A percentile compares a stretch with the other conserved stretches of the same genome.
These are phyloP conservation scores for Brachionichthys hirsutus DNA, from an alignment of 2,113 vertebrate genomes.

Conservation along the genomic window DNA sequence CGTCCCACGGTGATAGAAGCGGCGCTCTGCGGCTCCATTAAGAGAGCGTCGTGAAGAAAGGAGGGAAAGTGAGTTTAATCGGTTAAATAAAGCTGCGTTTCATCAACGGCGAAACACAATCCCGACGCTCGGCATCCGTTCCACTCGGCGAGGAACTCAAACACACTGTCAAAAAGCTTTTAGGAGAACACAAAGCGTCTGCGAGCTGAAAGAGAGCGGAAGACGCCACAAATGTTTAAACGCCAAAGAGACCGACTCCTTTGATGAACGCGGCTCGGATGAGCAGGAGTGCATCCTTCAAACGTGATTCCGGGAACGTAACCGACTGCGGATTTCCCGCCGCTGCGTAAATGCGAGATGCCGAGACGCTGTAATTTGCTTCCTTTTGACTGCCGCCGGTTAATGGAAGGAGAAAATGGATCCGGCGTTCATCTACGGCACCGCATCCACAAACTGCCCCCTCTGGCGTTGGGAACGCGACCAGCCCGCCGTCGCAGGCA, in stretches of 20 bases:
- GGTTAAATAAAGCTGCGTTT: neutral
- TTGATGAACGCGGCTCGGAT: conserved; percentile 13
- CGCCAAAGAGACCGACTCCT: conserved; percentile 23
- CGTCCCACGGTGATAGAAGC: conserved; percentile 67
- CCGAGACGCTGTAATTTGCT: conserved; percentile 9
- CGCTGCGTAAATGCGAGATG: conserved; percentile 8
- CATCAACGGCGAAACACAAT: conserved; percentile 35
- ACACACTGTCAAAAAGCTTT: conserved; percentile 52
- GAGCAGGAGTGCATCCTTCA: conserved; percentile 18
- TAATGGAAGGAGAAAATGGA: conserved; percentile 10
- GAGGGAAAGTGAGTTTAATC: conserved; percentile 11
- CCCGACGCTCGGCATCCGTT: conserved; percentile 37
- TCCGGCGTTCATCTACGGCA: neutral
- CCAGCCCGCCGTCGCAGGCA: neutral
- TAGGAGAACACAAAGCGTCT: conserved; percentile 33
- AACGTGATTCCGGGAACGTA: conserved; percentile 6
- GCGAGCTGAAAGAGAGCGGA: conserved; percentile 27
- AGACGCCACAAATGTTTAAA: conserved; percentile 30
- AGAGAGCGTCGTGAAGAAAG: conserved; percentile 56
- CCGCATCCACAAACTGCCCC: no score
- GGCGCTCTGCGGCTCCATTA: conserved; percentile 71
- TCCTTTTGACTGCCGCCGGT: conserved; percentile 6
- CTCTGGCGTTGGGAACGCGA: conserved; percentile 1
- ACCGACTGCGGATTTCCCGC: conserved; percentile 6
- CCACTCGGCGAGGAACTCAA: conserved; percentile 48